Base-by-base conservation (phyloP, 2,797 vertebrate genomes). In the Sebastes ruberrimus region DNA sequence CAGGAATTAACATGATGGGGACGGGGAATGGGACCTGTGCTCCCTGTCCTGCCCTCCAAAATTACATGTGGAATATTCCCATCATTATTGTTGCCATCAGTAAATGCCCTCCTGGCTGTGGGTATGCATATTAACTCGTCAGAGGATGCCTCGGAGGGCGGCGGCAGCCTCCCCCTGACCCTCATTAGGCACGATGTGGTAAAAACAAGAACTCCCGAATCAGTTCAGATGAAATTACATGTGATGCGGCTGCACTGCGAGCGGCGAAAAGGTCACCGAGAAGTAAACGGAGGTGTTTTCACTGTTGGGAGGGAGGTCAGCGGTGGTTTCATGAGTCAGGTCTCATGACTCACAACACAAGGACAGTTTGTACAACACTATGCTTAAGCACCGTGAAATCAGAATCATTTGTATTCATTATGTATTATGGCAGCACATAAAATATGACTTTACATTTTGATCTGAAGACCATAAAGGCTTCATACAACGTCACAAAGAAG, bases 31-130 rank as follows among this genome's bases (percentile, higher is more conserved):
- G 53, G 64, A 61, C 55, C 52, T 55, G 30, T 9, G 2, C 66
- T 60, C 53, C 25, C 6, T 8, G 55, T 64, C 49, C 61, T 74
- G 62, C 16, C 74, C 62, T 71, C 46, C 49, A 27, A 81, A 78
- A 76, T 65, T 33, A 69, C 63, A 20, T 7, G 1, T 49, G 35
- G 52, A 86, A 71, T 60, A 73, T 79, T 62, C 72, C 74, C 61
- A 10, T 81, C 33, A 75, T 85, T 85, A 87, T 69, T 65, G 74
- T 60, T 23, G 35, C 42, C 84, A 73, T 89, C 76, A 71, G 77
- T 72, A 35, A 75, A 68, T 8, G 27, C 42, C 61, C 78, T 72
- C 38, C 14, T 61, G 60, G 76, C 22, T 60, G 73, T 52, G 55
- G 22, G 3, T 60, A 16, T 84, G 72, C 62, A 83, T 67, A 83